Conservation (phyloP, 1,140 invertebrate genomes). For the Rhagoletis pomonella region DNA sequence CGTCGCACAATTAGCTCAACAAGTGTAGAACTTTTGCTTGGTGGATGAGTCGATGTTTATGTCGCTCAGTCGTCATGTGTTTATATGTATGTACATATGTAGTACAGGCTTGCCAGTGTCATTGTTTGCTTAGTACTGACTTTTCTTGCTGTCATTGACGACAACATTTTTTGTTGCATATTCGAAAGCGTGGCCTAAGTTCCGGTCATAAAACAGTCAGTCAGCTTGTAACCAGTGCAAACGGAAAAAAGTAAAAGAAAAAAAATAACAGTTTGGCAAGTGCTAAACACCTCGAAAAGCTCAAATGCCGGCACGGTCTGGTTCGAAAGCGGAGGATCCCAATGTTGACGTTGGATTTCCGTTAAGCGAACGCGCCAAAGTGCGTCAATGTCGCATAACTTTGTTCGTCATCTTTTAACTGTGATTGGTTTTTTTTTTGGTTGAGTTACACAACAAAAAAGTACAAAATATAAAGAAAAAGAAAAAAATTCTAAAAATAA, state of each 20-base stretch:
- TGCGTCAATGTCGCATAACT: neutral
- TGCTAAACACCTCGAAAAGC: neutral
- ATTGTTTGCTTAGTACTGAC: constrained; percentile 14
- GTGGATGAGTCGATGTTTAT: neutral
- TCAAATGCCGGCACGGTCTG: neutral
- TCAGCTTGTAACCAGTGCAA: constrained; percentile 15
- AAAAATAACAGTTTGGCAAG: constrained; percentile 42
- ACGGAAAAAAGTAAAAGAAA: constrained; percentile 8
- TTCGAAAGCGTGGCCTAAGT: constrained; percentile 55
- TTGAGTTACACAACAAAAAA: neutral
- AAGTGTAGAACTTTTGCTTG: neutral
- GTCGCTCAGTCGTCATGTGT: constrained; percentile 6
- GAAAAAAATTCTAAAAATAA: too few relatives aligned
- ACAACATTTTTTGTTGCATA: constrained; percentile 70
- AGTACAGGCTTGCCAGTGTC: neutral
- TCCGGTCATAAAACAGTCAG: constrained; percentile 49
- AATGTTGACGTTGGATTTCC: constrained; percentile 11
- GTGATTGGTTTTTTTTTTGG: neutral
- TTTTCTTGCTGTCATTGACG: constrained; percentile 58
- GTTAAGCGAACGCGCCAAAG: neutral
- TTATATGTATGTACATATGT: neutral
- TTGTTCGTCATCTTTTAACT: neutral
- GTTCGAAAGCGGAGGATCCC: neutral
- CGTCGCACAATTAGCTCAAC: neutral
- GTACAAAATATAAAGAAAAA: too few relatives aligned